These are phyloP conservation scores for Grus americana DNA, from an alignment of 2,113 vertebrate species.

Conservation along the genomic window DNA sequence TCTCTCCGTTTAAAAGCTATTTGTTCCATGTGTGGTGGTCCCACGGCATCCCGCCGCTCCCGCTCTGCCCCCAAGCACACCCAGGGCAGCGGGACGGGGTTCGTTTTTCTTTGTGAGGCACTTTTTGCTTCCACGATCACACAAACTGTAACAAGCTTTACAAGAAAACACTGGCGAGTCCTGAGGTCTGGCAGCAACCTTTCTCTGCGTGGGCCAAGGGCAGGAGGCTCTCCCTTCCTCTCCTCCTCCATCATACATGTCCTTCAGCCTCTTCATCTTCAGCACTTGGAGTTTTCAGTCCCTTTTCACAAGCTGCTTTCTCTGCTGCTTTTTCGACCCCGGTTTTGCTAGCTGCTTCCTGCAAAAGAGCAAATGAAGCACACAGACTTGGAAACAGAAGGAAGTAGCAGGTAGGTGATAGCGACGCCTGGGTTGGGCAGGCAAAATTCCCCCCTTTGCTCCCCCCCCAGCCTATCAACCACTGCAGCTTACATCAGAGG, in stretches of 20 bases:
- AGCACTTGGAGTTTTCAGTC: background rate
- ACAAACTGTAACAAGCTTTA: conserved; percentile 75
- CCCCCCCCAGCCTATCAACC: accelerated
- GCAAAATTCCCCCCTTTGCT: background rate
- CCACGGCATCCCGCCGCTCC: conserved; percentile 13
- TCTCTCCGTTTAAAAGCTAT: background rate
- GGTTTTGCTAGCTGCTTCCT: conserved; percentile 77
- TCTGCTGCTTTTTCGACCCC: conserved; percentile 11
- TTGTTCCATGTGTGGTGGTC: conserved; percentile 60
- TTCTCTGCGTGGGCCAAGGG: conserved; percentile 12
- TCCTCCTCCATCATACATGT: conserved; percentile 68
- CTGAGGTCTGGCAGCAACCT: conserved; percentile 72
- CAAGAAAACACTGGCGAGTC: conserved; percentile 73
- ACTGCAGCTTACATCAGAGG: accelerated
- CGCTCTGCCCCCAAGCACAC: background rate
- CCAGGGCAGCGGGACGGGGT: conserved; percentile 15
- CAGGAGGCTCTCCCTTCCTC: conserved; percentile 46
- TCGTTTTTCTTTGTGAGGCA: conserved; percentile 16
- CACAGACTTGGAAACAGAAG: background rate
- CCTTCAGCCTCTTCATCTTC: conserved; percentile 48
- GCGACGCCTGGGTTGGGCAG: background rate
- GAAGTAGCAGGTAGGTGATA: background rate
- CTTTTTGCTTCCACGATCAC: conserved; percentile 76
- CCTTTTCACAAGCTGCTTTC: background rate
- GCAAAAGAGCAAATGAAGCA: conserved; percentile 7